phyloP scores from a whole-genome alignment of 2,888 invertebrate genomes.

The Dicyrtoma fusca region DNA sequence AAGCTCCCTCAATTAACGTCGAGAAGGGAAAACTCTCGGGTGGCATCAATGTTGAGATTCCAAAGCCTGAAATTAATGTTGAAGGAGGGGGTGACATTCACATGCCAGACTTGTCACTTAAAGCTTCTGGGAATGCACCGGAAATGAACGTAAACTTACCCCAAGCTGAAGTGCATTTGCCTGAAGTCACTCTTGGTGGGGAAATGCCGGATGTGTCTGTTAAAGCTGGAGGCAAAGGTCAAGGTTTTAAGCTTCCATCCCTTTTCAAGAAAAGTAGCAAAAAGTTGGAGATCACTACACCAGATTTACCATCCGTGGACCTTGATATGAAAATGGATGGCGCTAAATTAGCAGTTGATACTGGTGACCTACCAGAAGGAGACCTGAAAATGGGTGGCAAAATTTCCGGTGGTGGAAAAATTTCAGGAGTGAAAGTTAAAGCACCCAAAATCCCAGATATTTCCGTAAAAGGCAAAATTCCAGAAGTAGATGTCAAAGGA shows the following conservation, averaged over 20 bases:
- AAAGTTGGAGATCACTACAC: background rate
- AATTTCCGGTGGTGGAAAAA: too few species aligned
- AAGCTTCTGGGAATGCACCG: background rate
- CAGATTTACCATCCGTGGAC: background rate
- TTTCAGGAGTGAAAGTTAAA: background rate
- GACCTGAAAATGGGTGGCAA: background rate
- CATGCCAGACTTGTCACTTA: background rate
- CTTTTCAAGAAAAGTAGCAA: slow-evolving; percentile 17
- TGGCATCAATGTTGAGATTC: background rate
- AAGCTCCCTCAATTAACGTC: background rate
- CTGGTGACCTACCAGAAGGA: too few species aligned
- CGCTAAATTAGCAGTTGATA: background rate
- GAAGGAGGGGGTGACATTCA: background rate
- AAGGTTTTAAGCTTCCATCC: slow-evolving; percentile 10
- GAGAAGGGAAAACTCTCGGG: slow-evolving; percentile 10
- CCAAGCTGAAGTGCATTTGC: background rate
- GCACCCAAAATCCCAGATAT: slow-evolving; percentile 14
- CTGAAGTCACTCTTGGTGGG: background rate
- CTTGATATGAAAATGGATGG: background rate
- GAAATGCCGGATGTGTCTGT: background rate
- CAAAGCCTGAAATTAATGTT: background rate
- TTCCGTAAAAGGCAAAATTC: background rate
- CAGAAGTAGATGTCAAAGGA: background rate
- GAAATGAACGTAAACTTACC: background rate
- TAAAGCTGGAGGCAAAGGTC: background rate